phyloP scores from a whole-genome alignment of 2,113 vertebrate species.

The Saimiri boliviensis region DNA sequence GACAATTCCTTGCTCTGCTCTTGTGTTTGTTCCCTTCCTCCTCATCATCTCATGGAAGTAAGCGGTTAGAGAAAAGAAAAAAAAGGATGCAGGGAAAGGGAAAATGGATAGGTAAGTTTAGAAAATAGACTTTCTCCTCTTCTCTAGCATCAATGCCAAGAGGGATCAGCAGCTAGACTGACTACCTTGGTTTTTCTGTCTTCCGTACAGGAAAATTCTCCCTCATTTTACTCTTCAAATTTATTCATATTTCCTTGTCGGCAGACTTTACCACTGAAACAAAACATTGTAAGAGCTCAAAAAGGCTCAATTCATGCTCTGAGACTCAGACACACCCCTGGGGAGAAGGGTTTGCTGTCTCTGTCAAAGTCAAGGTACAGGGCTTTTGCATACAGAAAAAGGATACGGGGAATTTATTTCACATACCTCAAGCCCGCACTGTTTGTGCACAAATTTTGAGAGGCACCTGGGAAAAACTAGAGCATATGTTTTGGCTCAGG shows the following conservation, averaged over 20 bases:
- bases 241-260: constrained; percentile 16
- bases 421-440: background rate
- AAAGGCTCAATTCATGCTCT: background rate
- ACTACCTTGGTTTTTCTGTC: background rate
- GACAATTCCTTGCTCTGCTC: background rate
- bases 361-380: background rate
- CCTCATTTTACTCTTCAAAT: background rate
- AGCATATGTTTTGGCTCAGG: background rate
- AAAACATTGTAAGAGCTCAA: constrained; percentile 24
- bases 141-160: background rate
- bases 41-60: background rate
- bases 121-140: background rate
- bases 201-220: background rate
- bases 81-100: background rate
- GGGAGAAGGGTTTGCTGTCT: background rate
- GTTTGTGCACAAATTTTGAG: background rate
- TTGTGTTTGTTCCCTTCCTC: background rate
- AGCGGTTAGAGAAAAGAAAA: background rate
- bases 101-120: background rate
- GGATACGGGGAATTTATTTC: background rate
- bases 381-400: background rate
- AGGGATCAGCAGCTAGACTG: background rate
- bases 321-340: background rate
- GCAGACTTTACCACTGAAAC: background rate
- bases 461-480: background rate